Conservation (phyloP, 2,797 vertebrate species). For the Botia almorhae region DNA sequence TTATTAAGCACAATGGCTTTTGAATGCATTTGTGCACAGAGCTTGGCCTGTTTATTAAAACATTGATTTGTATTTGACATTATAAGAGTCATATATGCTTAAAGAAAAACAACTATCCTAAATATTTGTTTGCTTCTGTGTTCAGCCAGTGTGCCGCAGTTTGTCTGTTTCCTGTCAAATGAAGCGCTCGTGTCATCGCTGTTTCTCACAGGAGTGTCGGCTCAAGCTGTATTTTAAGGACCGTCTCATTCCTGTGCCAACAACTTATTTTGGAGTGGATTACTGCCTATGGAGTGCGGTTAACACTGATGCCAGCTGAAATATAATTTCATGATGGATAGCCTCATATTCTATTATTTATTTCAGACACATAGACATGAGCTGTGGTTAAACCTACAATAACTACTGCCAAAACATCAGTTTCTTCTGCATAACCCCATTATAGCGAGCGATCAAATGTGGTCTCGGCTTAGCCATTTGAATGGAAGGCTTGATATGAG, state of each 20-base stretch:
- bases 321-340: constrained; percentile 57
- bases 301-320: constrained; percentile 50
- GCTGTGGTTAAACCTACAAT: constrained; percentile 42
- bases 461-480: constrained; percentile 1
- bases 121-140: constrained; percentile 16
- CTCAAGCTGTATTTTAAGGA: constrained; percentile 51
- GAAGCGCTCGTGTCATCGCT: constrained; percentile 54
- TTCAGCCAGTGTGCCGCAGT: constrained; percentile 36
- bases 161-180: constrained; percentile 49
- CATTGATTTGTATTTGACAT: neutral
- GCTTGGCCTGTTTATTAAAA: neutral
- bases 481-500: constrained; percentile 21
- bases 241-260: constrained; percentile 47
- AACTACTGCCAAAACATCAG: constrained; percentile 36
- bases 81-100: constrained; percentile 14
- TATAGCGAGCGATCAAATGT: constrained; percentile 35
- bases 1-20: constrained; percentile 28
- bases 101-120: neutral
- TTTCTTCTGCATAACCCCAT: constrained; percentile 32
- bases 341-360: constrained; percentile 54
- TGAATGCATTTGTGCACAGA: constrained; percentile 10
- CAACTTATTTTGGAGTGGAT: constrained; percentile 56
- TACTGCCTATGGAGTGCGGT: constrained; percentile 45
- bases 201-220: constrained; percentile 46
- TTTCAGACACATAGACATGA: constrained; percentile 46